phyloP scores from a whole-genome alignment of 2,888 invertebrate species.

The Philereme vetulata region DNA sequence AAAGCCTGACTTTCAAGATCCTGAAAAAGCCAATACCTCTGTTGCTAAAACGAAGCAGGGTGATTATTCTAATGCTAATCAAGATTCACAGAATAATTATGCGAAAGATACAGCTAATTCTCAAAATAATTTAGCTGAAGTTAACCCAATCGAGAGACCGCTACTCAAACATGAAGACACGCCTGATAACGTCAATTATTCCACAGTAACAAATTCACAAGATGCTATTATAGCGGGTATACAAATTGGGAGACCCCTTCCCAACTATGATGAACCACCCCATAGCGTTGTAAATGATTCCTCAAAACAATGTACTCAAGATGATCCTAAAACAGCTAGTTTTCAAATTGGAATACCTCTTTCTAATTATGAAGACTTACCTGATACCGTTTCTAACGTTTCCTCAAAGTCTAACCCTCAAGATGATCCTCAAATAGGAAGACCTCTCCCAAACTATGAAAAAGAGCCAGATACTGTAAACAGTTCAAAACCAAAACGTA shows the following conservation, averaged over 20 bases:
- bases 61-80: background rate
- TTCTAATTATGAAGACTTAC: slow-evolving; percentile 12
- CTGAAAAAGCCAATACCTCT: background rate
- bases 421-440: background rate
- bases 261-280: slow-evolving; percentile 1
- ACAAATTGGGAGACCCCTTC: slow-evolving; percentile 12
- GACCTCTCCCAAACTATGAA: slow-evolving; percentile 13
- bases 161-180: slow-evolving; percentile 15
- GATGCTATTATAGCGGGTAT: background rate
- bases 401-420: background rate
- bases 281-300: background rate
- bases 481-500: background rate
- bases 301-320: background rate
- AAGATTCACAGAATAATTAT: slow-evolving; percentile 1
- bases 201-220: background rate
- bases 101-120: background rate
- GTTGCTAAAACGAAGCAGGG: background rate
- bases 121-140: background rate
- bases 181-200: background rate
- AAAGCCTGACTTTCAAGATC: slow-evolving; percentile 10
- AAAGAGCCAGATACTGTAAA: background rate
- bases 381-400: background rate
- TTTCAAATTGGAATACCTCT: slow-evolving; percentile 13
- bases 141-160: slow-evolving; percentile 10
- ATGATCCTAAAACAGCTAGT: slow-evolving; percentile 1